These are phyloP conservation scores for Salminus brasiliensis DNA, from an alignment of 2,113 vertebrate species.

Conservation along the genomic window DNA sequence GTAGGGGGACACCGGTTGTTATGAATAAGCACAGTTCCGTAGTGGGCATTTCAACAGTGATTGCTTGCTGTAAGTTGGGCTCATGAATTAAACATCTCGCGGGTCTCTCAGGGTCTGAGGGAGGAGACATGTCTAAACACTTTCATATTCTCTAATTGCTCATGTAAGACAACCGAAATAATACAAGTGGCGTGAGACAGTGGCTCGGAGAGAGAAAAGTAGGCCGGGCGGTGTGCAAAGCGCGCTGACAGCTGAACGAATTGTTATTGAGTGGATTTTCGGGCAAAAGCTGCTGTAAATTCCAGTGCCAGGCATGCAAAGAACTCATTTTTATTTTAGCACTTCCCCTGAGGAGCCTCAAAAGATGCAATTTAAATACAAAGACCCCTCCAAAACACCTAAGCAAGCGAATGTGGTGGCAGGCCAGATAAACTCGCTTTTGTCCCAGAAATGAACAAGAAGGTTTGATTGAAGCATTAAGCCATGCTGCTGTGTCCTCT, in stretches of 20 bases:
- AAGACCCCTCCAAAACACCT: conserved; percentile 16
- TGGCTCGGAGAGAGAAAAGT: conserved; percentile 27
- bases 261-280: conserved; percentile 56
- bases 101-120: conserved; percentile 28
- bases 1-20: background rate
- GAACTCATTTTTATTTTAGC: conserved; percentile 49
- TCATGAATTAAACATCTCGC: conserved; percentile 24
- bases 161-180: conserved; percentile 37
- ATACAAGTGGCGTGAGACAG: background rate
- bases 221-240: background rate
- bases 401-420: conserved; percentile 2
- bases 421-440: conserved; percentile 46
- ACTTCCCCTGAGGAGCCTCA: conserved; percentile 23
- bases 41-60: background rate
- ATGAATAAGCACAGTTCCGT: conserved; percentile 27
- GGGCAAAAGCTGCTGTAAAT: conserved; percentile 45
- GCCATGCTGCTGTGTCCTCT: background rate
- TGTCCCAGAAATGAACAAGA: conserved; percentile 35
- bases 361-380: conserved; percentile 50
- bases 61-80: background rate
- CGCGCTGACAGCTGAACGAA: conserved; percentile 52
- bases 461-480: conserved; percentile 41
- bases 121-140: conserved; percentile 23
- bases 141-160: conserved; percentile 35
- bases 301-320: conserved; percentile 39